These are phyloP conservation scores for Asarcornis scutulata DNA, from an alignment of 2,113 vertebrate species.

Conservation along the genomic window DNA sequence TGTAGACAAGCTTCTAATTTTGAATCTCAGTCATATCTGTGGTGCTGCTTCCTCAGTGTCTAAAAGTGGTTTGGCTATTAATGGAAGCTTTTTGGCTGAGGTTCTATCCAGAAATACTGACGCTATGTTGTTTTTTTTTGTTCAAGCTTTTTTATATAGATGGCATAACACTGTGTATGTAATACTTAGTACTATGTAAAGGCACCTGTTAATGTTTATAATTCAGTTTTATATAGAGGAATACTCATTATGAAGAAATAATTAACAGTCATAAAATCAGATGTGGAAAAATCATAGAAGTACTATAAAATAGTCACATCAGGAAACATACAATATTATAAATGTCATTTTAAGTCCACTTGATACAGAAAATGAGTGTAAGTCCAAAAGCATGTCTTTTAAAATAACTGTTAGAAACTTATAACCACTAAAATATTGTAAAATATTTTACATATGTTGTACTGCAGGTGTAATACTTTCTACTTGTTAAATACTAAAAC, in stretches of 20 bases:
- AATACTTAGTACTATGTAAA: not conserved
- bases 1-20: slow-evolving; percentile 51
- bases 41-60: not conserved
- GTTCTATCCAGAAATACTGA: not conserved
- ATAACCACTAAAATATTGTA: not conserved
- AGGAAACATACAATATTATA: not conserved
- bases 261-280: not conserved
- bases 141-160: not conserved
- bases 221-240: not conserved
- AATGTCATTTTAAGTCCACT: not conserved
- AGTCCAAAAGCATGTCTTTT: not conserved
- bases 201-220: not conserved
- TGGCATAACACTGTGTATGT: not conserved
- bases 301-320: not conserved
- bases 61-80: slow-evolving; percentile 32
- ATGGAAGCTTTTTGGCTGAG: slow-evolving; percentile 18
- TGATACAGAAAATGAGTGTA: not conserved
- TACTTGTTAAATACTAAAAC: not conserved
- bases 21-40: slow-evolving; percentile 26
- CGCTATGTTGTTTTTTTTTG: not conserved
- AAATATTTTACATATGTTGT: not conserved
- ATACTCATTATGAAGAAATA: not conserved
- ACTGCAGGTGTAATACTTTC: not conserved
- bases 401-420: not conserved
- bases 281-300: not conserved